These are phyloP conservation scores for Xiphophorus birchmanni DNA, from an alignment of 2,797 vertebrate species.

Conservation along the genomic window DNA sequence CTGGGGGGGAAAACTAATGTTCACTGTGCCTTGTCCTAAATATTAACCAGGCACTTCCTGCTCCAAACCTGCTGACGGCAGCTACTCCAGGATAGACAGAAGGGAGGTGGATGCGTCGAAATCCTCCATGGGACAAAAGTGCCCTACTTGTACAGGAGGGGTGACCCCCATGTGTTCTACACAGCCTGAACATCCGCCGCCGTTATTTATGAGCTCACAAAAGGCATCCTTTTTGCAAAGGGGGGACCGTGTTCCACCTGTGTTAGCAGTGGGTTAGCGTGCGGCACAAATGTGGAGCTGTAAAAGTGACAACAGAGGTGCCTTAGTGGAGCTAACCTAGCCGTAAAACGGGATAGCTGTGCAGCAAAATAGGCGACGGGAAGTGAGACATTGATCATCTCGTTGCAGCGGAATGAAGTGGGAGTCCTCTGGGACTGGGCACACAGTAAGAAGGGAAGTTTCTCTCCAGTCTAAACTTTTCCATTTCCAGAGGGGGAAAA, in stretches of 20 bases:
- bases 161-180: slow-evolving; percentile 78
- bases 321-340: slow-evolving; percentile 20
- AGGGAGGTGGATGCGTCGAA: slow-evolving; percentile 63
- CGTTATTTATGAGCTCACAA: slow-evolving; percentile 79
- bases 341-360: slow-evolving; percentile 32
- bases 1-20: slow-evolving; percentile 65
- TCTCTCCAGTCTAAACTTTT: not conserved
- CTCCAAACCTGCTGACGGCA: slow-evolving; percentile 73
- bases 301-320: slow-evolving; percentile 45
- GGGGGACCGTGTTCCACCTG: slow-evolving; percentile 62
- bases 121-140: slow-evolving; percentile 70
- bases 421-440: not conserved
- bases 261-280: slow-evolving; percentile 60
- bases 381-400: slow-evolving; percentile 10
- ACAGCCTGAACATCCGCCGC: slow-evolving; percentile 60
- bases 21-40: slow-evolving; percentile 65
- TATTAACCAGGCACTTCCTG: slow-evolving; percentile 66
- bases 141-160: slow-evolving; percentile 72
- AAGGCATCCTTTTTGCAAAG: slow-evolving; percentile 64
- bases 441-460: not conserved
- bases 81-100: slow-evolving; percentile 55
- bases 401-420: not conserved
- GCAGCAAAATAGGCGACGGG: slow-evolving; percentile 44
- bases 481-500: not conserved
- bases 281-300: slow-evolving; percentile 25